Conservation (phyloP, 2,888 invertebrate species). For the Melanotus villosus region DNA sequence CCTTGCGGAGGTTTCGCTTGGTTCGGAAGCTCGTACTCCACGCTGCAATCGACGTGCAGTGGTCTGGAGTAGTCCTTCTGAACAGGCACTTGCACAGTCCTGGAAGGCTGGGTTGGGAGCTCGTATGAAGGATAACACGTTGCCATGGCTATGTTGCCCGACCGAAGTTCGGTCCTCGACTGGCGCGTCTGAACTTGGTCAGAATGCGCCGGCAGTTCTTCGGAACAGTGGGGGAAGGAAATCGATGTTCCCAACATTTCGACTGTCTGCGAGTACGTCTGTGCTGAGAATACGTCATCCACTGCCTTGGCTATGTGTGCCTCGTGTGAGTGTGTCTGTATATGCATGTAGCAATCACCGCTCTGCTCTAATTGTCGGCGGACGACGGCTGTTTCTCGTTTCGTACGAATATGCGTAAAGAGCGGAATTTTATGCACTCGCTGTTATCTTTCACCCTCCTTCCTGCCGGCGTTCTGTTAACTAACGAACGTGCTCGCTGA, state of each 20-base stretch:
- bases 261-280: slow-evolving; percentile 67
- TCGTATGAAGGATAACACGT: slow-evolving; percentile 65
- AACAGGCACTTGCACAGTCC: slow-evolving; percentile 66
- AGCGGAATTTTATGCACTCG: slow-evolving; percentile 8
- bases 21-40: slow-evolving; percentile 92
- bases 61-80: slow-evolving; percentile 89
- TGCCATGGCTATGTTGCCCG: slow-evolving; percentile 61
- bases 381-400: slow-evolving; percentile 49
- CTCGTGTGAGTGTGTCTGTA: slow-evolving; percentile 36
- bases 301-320: slow-evolving; percentile 37
- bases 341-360: slow-evolving; percentile 60
- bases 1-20: slow-evolving; percentile 90
- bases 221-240: slow-evolving; percentile 67
- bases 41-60: slow-evolving; percentile 91
- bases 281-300: slow-evolving; percentile 63
- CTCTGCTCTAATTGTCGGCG: slow-evolving; percentile 66
- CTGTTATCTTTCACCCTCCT: not conserved
- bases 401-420: slow-evolving; percentile 14
- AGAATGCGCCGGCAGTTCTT: slow-evolving; percentile 39
- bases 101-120: slow-evolving; percentile 68
- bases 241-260: slow-evolving; percentile 67
- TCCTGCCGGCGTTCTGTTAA: no score
- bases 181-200: slow-evolving; percentile 54
- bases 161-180: slow-evolving; percentile 64
- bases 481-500: no score